Percentiles rank a stretch among this genome's conserved stretches.
Evolutionary conservation across 2,113 vertebrate genomes (phyloP).

Genomic region (Gymnobelideus leadbeateri): DNA sequence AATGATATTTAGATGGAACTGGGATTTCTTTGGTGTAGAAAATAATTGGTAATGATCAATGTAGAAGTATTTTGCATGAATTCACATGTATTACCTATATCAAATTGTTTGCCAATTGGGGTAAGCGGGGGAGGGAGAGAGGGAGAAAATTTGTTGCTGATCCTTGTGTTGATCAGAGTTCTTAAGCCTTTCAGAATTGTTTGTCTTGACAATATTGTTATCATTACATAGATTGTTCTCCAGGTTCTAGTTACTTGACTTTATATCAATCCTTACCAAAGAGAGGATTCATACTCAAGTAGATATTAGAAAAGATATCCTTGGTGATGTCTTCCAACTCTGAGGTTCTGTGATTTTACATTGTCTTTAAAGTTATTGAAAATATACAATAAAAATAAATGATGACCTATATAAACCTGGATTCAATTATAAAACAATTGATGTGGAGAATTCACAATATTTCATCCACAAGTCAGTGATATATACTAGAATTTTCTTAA

Average conservation of each 20-base stretch:
- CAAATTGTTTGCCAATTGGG: background rate
- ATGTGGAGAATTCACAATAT: conserved; percentile 70
- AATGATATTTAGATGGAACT: conserved; percentile 4
- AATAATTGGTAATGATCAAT: background rate
- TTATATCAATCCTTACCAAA: background rate
- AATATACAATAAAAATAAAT: conserved; percentile 73
- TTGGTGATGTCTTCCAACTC: background rate
- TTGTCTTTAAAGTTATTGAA: conserved; percentile 68
- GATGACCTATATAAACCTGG: conserved; percentile 67
- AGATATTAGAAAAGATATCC: background rate
- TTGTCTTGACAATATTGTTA: background rate
- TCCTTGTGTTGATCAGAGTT: background rate
- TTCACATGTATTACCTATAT: background rate
- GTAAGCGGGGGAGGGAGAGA: background rate
- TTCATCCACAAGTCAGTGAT: conserved; percentile 69
- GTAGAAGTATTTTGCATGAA: background rate
- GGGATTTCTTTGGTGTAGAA: background rate
- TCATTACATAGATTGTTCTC: background rate
- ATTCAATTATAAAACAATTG: conserved; percentile 72
- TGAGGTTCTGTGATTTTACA: conserved; percentile 47
- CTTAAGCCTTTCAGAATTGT: background rate
- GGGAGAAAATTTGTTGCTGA: background rate
- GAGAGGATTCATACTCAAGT: background rate
- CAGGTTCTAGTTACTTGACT: background rate
- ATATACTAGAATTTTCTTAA: conserved; percentile 36